Base-by-base conservation (phyloP, 2,797 vertebrate genomes). In the Rhinatrema bivittatum region DNA sequence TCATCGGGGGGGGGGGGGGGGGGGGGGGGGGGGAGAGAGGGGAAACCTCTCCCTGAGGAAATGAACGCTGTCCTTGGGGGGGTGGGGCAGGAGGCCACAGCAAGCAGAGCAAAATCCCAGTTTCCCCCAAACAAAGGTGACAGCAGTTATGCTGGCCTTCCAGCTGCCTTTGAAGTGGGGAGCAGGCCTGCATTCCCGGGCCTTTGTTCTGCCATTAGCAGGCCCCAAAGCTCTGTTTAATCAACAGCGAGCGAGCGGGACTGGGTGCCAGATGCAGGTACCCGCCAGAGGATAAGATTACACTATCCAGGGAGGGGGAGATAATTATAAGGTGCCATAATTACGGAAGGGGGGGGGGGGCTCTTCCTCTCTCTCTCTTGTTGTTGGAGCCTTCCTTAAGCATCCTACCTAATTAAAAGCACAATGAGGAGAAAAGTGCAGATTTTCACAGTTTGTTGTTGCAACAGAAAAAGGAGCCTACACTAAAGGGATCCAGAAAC, bases 211-310 rank as follows among this genome's bases (percentile, higher is more conserved):
- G 38, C 65, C 63, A 59, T 73, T 62, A 58, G 53, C 51, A 35
- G 60, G 50, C 51, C 47, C 56, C 44, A 63, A 64, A 60, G 71
- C 67, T 63, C 73, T 75, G 58, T 75, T 76, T 68, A 62, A 69
- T 67, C 69, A 66, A 64, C 57, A 78, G 21, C 0, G 10, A 60
- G 33, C 0, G 10, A 60, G 33, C 47, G 64, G 42, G 53, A 46
- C 5, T 56, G 59, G 53, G 63, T 77, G 66, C 73, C 67, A 68
- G 68, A 69, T 76, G 56, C 65, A 63, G 75, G 72, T 66, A 51
- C 35, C 39, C 69, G 67, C 60, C 55, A 62, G 42, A 55, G 64
- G 74, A 74, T 75, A 72, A 68, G 61, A 74, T 79, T 68, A 56
- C 70, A 65, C 63, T 73, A 60, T 67, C 53, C 56, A 62, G 56